These are phyloP conservation scores for Nothocercus julius DNA, from an alignment of 2,113 vertebrate species.

Conservation along the genomic window DNA sequence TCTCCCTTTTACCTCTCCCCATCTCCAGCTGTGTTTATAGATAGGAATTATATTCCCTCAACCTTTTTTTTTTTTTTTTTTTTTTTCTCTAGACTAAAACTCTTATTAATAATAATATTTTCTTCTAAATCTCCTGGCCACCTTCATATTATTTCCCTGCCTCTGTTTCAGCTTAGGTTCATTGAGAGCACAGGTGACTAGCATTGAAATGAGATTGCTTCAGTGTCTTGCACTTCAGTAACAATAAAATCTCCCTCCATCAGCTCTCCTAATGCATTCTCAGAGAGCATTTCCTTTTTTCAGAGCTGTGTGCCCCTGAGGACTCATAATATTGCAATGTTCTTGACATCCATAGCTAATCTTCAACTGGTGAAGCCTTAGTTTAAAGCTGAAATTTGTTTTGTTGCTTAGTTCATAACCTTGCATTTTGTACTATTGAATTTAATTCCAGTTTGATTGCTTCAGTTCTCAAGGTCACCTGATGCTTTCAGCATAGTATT, in stretches of 20 bases:
- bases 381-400: background rate
- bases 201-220: background rate
- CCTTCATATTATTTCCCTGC: background rate
- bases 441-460: background rate
- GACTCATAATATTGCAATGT: background rate
- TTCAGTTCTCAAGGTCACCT: background rate
- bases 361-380: background rate
- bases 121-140: background rate
- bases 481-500: background rate
- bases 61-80: background rate
- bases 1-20: background rate
- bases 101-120: background rate
- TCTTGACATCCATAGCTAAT: background rate
- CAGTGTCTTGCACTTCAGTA: background rate
- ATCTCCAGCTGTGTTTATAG: background rate
- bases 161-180: background rate
- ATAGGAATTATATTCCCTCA: background rate
- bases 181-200: background rate
- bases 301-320: background rate
- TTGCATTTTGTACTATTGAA: background rate
- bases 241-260: background rate
- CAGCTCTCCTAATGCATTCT: background rate
- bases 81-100: background rate
- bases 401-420: background rate
- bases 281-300: background rate